Evolutionary conservation across 35 echinoderm and acorn worm genomes (phyloP).

Genomic region (Ptychodera flava): DNA sequence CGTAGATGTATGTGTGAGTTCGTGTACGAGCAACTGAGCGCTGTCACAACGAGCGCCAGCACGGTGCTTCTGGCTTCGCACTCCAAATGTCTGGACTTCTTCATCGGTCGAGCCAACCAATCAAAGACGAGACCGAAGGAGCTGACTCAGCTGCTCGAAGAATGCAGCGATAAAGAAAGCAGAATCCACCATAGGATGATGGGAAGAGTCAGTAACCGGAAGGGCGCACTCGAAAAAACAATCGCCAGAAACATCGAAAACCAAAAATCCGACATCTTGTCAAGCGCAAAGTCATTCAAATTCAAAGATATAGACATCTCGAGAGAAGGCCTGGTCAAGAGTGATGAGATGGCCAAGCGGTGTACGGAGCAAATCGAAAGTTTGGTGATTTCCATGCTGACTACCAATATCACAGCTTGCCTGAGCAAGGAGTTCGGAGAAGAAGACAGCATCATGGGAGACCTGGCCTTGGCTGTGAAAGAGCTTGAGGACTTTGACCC

Average conservation of each 20-base stretch:
- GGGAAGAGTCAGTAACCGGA: not conserved
- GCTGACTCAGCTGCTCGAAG: not conserved
- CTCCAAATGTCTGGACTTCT: not conserved
- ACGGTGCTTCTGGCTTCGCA: not conserved
- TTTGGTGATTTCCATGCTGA: not conserved
- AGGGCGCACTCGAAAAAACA: not conserved
- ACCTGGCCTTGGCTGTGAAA: not conserved
- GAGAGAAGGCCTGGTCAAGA: not conserved
- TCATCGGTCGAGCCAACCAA: not conserved
- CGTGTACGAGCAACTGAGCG: not conserved
- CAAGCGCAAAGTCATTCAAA: not conserved
- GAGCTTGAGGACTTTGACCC: not conserved
- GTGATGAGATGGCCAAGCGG: not conserved
- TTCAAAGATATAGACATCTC: not conserved
- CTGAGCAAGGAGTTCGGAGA: not conserved
- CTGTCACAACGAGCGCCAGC: not conserved
- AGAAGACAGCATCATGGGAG: not conserved
- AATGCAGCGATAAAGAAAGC: not conserved
- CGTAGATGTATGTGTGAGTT: not conserved
- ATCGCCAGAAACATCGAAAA: not conserved
- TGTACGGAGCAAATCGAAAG: not conserved
- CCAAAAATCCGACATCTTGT: not conserved
- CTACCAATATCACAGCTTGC: not conserved
- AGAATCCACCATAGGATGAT: not conserved
- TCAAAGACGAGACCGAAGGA: not conserved